These are phyloP conservation scores for Sicus ferrugineus DNA, from an alignment of 2,888 invertebrate species.

Conservation along the genomic window DNA sequence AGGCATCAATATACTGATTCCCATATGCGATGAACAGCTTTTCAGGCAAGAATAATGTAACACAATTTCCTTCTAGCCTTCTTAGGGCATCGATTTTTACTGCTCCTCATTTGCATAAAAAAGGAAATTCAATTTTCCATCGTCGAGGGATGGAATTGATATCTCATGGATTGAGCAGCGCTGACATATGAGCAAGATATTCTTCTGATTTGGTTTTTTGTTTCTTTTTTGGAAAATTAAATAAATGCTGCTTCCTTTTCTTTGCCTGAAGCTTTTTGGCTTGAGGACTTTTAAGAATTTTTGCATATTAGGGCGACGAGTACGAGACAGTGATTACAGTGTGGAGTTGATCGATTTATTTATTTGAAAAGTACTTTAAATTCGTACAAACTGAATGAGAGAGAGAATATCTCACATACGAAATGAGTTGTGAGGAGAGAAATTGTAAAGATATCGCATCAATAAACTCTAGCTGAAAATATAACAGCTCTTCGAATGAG, in stretches of 20 bases:
- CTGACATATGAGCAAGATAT: neutral
- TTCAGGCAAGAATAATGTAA: constrained; percentile 20
- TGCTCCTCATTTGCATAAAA: constrained; percentile 20
- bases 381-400: too few relatives aligned
- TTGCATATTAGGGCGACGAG: neutral
- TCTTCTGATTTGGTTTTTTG: neutral
- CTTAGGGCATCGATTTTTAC: constrained; percentile 19
- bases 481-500: too few relatives aligned
- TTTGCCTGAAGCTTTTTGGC: neutral
- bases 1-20: constrained; percentile 12
- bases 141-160: constrained; percentile 18
- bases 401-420: too few relatives aligned
- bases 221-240: neutral
- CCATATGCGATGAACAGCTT: constrained; percentile 14
- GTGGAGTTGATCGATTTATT: neutral
- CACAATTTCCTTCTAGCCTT: constrained; percentile 28
- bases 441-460: too few relatives aligned
- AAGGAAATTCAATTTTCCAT: constrained; percentile 22
- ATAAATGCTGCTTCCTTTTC: constrained; percentile 1
- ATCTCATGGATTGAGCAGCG: constrained; percentile 2
- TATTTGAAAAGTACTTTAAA: too few relatives aligned
- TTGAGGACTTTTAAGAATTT: neutral
- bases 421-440: neutral
- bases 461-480: too few relatives aligned
- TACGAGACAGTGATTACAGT: neutral